A percentile compares a stretch with the other conserved stretches of the same genome.
phyloP scores from a whole-genome alignment of 2,888 invertebrate species.

The Melangyna quadrimaculata region DNA sequence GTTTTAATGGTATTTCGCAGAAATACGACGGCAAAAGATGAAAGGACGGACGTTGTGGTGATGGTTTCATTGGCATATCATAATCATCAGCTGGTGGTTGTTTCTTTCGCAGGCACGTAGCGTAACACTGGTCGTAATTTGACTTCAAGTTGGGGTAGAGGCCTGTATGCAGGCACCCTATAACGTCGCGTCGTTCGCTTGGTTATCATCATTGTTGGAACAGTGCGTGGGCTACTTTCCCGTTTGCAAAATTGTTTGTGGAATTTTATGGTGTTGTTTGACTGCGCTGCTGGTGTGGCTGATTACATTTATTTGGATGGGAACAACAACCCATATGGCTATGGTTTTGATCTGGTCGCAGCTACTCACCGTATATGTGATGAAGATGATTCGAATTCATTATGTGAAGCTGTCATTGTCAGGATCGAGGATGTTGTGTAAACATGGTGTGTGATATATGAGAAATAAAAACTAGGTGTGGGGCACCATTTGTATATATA shows the following conservation, averaged over 20 bases:
- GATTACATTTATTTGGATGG: constrained; percentile 48
- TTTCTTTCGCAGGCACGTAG: constrained; percentile 51
- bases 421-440: constrained; percentile 52
- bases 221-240: constrained; percentile 48
- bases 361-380: constrained; percentile 22
- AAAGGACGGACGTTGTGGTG: constrained; percentile 50
- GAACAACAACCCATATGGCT: constrained; percentile 45
- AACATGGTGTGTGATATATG: constrained; percentile 23
- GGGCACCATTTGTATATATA: not conserved
- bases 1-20: constrained; percentile 36
- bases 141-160: constrained; percentile 16
- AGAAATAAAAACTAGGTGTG: constrained; percentile 22
- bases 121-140: constrained; percentile 38
- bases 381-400: constrained; percentile 37
- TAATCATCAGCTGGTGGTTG: constrained; percentile 41
- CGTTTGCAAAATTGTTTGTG: constrained; percentile 50
- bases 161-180: constrained; percentile 3
- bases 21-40: constrained; percentile 36
- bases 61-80: constrained; percentile 64
- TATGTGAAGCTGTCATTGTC: constrained; percentile 33
- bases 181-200: not conserved
- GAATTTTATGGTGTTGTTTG: constrained; percentile 25
- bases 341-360: constrained; percentile 32
- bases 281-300: constrained; percentile 7
- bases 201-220: constrained; percentile 38